Percentiles rank a stretch among this genome's conserved stretches.
Conservation (phyloP, 2,797 vertebrate genomes). For the Cossypha niveicapilla region DNA sequence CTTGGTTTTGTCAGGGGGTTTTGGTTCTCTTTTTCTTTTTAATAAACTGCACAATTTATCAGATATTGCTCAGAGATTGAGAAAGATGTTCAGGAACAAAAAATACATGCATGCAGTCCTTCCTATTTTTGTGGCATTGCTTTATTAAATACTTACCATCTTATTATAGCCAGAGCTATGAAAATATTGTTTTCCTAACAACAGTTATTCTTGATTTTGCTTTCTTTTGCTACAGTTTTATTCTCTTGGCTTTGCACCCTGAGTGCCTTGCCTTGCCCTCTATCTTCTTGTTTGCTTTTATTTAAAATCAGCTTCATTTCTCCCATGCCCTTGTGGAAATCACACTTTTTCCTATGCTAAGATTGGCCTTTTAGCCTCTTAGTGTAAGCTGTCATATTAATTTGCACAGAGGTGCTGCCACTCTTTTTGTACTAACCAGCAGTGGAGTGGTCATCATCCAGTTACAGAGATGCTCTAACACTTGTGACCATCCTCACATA, state of each 20-base stretch:
- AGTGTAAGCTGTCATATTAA: too few species aligned
- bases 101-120: neutral
- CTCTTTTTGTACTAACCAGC: too few species aligned
- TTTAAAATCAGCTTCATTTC: too few species aligned
- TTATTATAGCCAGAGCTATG: neutral
- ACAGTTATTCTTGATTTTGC: neutral
- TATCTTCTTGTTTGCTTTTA: too few species aligned
- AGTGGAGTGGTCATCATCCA: too few species aligned
- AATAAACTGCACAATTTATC: neutral
- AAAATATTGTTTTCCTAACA: neutral
- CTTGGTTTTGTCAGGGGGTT: neutral
- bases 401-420: too few species aligned
- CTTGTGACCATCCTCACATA: neutral
- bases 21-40: neutral
- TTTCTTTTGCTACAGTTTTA: neutral
- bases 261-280: too few species aligned
- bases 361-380: too few species aligned
- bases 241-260: neutral
- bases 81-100: neutral
- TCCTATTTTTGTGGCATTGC: neutral
- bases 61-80: neutral
- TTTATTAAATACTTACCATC: neutral
- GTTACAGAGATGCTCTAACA: too few species aligned
- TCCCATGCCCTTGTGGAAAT: too few species aligned
- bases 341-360: too few species aligned